A percentile compares a stretch with the other conserved stretches of the same genome.
phyloP scores from a whole-genome alignment of 2,888 invertebrate species.

The Conomelus anceps region DNA sequence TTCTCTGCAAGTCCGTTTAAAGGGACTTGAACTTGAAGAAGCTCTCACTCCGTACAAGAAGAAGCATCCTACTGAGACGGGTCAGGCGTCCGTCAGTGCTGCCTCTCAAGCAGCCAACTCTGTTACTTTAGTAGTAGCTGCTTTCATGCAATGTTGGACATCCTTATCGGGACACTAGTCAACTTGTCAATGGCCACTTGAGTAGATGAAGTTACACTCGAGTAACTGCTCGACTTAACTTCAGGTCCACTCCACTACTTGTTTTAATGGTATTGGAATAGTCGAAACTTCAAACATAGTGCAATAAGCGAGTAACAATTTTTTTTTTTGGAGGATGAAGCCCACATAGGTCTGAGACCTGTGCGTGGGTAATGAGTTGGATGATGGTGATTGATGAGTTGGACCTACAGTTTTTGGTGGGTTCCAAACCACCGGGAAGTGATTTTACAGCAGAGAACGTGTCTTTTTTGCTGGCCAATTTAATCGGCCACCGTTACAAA shows the following conservation, averaged over 20 bases:
- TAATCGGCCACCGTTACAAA: too few relatives aligned
- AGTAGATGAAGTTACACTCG: not conserved
- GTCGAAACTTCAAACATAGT: not conserved
- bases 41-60: not conserved
- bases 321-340: too few relatives aligned
- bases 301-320: not conserved
- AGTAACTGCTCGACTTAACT: not conserved
- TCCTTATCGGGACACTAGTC: not conserved
- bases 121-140: not conserved
- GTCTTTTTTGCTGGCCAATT: too few relatives aligned
- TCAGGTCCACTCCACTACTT: not conserved
- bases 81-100: not conserved
- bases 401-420: too few relatives aligned
- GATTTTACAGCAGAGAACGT: too few relatives aligned
- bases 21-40: not conserved
- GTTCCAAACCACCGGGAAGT: too few relatives aligned
- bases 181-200: not conserved
- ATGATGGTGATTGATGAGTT: too few relatives aligned
- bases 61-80: not conserved
- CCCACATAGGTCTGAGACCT: too few relatives aligned
- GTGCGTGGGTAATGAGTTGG: too few relatives aligned
- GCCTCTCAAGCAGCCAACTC: not conserved
- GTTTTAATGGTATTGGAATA: not conserved
- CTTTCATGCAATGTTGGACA: not conserved
- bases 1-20: not conserved